These are phyloP conservation scores for Empidonax traillii DNA, from an alignment of 2,113 vertebrate species.

Conservation along the genomic window DNA sequence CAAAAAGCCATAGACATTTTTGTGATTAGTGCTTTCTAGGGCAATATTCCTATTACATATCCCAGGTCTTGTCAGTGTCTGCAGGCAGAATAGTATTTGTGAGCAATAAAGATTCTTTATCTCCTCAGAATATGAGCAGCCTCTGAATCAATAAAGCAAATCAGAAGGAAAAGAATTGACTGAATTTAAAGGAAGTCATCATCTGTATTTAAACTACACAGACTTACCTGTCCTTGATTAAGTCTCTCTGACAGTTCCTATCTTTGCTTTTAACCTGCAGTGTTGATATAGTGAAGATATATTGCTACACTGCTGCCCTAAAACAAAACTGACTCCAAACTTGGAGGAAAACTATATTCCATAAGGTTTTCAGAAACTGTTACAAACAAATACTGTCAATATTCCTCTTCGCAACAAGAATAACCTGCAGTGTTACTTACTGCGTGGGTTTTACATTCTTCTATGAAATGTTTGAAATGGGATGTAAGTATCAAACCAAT, in stretches of 20 bases:
- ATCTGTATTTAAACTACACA: not conserved
- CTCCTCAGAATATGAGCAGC: not conserved
- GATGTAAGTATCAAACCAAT: not conserved
- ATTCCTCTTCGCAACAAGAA: not conserved
- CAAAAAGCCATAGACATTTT: not conserved
- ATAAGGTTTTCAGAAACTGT: not conserved
- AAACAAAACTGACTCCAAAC: not conserved
- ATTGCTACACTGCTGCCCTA: not conserved
- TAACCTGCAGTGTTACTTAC: not conserved
- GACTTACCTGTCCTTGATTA: not conserved
- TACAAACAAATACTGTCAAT: not conserved
- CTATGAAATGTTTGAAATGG: not conserved
- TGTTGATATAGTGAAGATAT: not conserved
- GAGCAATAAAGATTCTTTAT: not conserved
- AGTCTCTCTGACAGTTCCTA: not conserved
- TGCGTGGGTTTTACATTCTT: not conserved
- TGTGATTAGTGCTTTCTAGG: not conserved
- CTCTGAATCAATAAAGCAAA: not conserved
- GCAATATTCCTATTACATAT: not conserved
- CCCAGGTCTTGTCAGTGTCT: not conserved
- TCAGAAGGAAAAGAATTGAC: not conserved
- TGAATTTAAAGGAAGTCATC: not conserved
- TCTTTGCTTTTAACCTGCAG: not conserved
- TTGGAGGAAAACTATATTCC: not conserved
- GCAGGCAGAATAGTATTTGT: not conserved